A percentile compares a stretch with the other conserved stretches of the same genome.
These are phyloP conservation scores for Tenthredo amoena DNA, from an alignment of 2,888 invertebrate genomes.

Conservation along the genomic window DNA sequence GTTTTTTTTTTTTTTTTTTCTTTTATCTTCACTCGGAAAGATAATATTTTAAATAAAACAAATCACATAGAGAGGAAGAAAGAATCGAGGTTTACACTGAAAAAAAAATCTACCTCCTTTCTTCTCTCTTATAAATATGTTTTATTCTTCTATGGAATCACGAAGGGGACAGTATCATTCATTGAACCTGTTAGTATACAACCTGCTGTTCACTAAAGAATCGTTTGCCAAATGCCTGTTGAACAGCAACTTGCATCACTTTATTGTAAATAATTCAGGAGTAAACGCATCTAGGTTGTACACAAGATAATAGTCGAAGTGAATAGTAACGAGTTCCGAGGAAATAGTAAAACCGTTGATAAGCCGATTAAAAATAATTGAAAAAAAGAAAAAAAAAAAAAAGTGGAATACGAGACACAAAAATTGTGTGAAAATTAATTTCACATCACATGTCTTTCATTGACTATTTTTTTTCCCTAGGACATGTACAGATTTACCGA, in stretches of 20 bases:
- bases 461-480: no score
- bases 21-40: no score
- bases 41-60: background rate
- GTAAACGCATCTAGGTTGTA: background rate
- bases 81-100: background rate
- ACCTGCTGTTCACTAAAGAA: background rate
- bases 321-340: background rate
- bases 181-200: background rate
- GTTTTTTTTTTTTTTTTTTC: no score
- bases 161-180: background rate
- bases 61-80: background rate
- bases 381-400: no score
- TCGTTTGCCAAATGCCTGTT: background rate
- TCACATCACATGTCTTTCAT: no score
- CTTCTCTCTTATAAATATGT: background rate
- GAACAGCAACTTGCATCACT: background rate
- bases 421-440: no score
- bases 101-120: no score
- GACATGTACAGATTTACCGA: no score
- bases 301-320: background rate
- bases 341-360: no score
- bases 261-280: background rate
- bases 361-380: no score
- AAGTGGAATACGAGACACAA: no score
- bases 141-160: background rate